Evolutionary conservation across 2,797 vertebrate genomes (phyloP).

Genomic region (Poecilia gillii): DNA sequence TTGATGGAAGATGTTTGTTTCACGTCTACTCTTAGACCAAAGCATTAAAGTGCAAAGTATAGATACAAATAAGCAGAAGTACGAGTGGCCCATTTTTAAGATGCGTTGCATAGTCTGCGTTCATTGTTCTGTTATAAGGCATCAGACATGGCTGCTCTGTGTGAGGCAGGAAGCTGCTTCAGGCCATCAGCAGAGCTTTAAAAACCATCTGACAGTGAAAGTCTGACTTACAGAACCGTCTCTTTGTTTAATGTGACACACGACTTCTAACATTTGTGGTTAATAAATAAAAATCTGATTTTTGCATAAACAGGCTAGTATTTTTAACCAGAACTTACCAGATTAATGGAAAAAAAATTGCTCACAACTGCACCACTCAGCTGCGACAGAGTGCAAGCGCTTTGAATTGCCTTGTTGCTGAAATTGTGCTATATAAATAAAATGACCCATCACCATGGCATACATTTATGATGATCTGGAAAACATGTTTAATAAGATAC

Average conservation of each 20-base stretch:
- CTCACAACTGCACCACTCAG: background rate
- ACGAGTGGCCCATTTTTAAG: background rate
- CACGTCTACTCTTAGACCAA: conserved; percentile 3
- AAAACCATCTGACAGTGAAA: background rate
- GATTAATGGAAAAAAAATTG: background rate
- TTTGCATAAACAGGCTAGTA: too few relatives aligned
- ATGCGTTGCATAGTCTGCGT: background rate
- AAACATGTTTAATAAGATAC: background rate
- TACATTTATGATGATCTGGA: background rate
- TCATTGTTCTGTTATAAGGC: background rate
- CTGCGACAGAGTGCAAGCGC: background rate
- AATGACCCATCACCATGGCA: background rate
- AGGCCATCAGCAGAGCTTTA: background rate
- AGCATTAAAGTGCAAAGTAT: conserved; percentile 7
- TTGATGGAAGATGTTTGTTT: conserved; percentile 44
- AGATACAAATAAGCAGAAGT: background rate
- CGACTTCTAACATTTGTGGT: background rate
- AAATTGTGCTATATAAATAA: too few relatives aligned
- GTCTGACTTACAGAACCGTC: background rate
- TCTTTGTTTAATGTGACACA: background rate
- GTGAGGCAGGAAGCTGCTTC: background rate
- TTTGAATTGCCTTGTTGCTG: too few relatives aligned
- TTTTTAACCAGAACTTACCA: background rate
- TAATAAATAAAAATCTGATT: background rate
- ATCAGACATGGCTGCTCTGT: background rate